phyloP scores from a whole-genome alignment of 2,797 vertebrate species.

The Paguma larvata region DNA sequence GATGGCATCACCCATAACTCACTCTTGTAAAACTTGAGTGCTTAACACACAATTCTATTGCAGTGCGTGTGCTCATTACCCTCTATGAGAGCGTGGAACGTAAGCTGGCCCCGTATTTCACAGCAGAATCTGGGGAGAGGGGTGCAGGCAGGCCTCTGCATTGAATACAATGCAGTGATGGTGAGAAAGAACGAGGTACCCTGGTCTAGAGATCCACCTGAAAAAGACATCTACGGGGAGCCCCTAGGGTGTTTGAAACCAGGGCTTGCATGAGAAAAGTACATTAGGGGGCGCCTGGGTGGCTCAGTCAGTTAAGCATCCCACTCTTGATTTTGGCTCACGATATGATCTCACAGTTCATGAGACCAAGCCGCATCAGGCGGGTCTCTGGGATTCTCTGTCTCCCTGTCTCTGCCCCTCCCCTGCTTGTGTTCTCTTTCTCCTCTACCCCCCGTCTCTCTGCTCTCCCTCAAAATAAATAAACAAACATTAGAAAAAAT shows the following conservation, averaged over 20 bases:
- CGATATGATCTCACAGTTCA: too few species aligned
- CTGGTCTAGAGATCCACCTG: neutral
- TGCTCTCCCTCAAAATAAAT: too few species aligned
- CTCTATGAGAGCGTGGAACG: neutral
- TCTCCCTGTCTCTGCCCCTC: too few species aligned
- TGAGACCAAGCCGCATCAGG: too few species aligned
- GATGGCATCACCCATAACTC: neutral
- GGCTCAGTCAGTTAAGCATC: too few species aligned
- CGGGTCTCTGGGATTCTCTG: too few species aligned
- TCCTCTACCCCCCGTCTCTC: too few species aligned
- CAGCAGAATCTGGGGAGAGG: neutral
- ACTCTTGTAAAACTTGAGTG: neutral
- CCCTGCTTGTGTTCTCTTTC: too few species aligned
- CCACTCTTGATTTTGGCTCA: too few species aligned
- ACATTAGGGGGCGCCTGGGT: too few species aligned
- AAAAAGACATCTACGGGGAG: neutral
- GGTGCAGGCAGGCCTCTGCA: neutral
- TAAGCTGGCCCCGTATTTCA: neutral
- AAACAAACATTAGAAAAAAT: too few species aligned
- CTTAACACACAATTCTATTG: neutral
- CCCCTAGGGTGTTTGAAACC: neutral
- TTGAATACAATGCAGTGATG: fast-evolving
- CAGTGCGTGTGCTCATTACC: neutral
- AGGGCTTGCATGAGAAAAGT: neutral
- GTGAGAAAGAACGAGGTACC: neutral